Conservation (phyloP, 2,888 invertebrate genomes). For the Heliconius ismenius region DNA sequence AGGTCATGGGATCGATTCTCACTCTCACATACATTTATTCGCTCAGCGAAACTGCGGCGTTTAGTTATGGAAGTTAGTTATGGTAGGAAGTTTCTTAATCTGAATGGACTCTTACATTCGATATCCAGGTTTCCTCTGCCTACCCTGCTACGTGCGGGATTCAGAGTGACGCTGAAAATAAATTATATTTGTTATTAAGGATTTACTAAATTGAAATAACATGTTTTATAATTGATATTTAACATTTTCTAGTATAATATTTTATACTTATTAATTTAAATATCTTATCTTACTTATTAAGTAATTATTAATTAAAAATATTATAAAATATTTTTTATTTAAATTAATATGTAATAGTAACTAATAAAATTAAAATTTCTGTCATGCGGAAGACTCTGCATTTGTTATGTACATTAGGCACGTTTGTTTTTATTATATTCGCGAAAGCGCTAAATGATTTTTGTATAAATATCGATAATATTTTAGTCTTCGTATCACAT, state of each 20-base stretch:
- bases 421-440: conserved; percentile 56
- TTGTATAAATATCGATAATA: conserved; percentile 65
- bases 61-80: no score
- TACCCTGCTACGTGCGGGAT: background rate
- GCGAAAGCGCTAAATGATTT: conserved; percentile 47
- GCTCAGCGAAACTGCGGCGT: background rate
- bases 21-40: background rate
- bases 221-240: no score
- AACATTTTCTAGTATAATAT: no score
- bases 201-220: no score
- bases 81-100: background rate
- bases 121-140: background rate
- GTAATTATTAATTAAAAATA: background rate
- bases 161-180: no score
- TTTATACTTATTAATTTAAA: no score
- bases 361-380: conserved; percentile 26
- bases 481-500: conserved; percentile 57
- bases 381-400: conserved; percentile 54
- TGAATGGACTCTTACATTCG: background rate
- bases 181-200: no score
- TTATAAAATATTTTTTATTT: background rate
- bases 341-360: background rate
- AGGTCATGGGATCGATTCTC: background rate
- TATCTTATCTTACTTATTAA: no score
- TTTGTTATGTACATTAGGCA: conserved; percentile 54